Base-by-base conservation (phyloP, 2,113 vertebrate genomes). In the Rhagologus leucostigma region DNA sequence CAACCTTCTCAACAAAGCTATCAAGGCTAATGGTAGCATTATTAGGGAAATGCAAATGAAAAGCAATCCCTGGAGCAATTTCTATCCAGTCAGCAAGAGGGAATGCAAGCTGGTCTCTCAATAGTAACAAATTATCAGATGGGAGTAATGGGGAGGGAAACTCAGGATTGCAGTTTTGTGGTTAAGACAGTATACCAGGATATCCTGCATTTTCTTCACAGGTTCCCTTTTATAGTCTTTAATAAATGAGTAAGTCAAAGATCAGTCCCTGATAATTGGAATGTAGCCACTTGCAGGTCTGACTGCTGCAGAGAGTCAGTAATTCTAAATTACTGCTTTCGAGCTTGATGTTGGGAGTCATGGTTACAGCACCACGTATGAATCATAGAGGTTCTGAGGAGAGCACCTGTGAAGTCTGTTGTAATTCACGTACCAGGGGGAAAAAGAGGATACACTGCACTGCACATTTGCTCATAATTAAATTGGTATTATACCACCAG, bases 1-100 rank as follows among this genome's bases (percentile, higher is more conserved):
- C 92, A 96, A 94, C 88, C 76, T 97, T 94, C 87, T 93, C 87
- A 96, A 92, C 76, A 91, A 94, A 97, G 79, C 94, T 97, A 97
- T 97, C 95, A 96, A 93, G 87, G 79, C 91, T 97, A 97, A 97
- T 96, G 82, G 93, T 83, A 85, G 59, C 87, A 89, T 96, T 97
- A 97, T 96, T 87, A 96, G 76, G 69, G 85, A 90, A 97, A 96
- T 73, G 93, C 87, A 97, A 97, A 97, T 96, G 91, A 96, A 95
- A 96, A 90, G 79, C 67, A 91, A 65, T 94, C 94, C 90, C 96
- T 84, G 57, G 88, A 96, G 95, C 56, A 93, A 93, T 90, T 90
- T 87, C 86, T 87, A 90, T 83, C 67, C 50, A 95, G 73, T 87
- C 87, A 93, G 75, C 63, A 62, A 93, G 75, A 75, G 37, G 13